phyloP scores from a whole-genome alignment of 2,797 vertebrate genomes.

The Cyprinella venusta region DNA sequence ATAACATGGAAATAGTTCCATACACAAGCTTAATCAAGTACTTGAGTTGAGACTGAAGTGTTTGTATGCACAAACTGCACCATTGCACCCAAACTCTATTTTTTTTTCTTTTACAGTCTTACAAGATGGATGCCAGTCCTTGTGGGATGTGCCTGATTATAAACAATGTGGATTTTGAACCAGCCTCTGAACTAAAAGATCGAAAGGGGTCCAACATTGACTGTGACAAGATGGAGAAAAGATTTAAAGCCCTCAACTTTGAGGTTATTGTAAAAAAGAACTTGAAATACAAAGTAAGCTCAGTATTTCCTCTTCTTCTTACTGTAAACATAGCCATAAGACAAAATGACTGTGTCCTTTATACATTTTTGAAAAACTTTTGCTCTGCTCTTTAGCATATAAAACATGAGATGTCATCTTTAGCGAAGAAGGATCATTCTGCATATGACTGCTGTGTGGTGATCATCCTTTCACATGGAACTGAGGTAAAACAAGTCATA shows the following conservation, averaged over 20 bases:
- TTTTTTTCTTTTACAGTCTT: constrained; percentile 73
- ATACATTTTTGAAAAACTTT: not conserved
- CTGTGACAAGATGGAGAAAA: constrained; percentile 80
- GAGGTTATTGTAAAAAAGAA: constrained; percentile 78
- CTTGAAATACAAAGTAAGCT: constrained; percentile 80
- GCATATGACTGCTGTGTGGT: constrained; percentile 89
- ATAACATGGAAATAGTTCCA: not conserved
- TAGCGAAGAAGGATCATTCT: constrained; percentile 82
- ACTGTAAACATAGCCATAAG: not conserved
- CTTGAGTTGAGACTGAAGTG: not conserved
- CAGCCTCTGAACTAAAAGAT: constrained; percentile 57
- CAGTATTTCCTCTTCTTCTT: constrained; percentile 6
- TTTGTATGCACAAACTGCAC: not conserved
- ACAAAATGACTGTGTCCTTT: not conserved
- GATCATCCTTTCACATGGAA: constrained; percentile 92
- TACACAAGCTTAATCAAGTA: not conserved
- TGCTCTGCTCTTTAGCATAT: constrained; percentile 77
- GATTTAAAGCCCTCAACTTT: constrained; percentile 83
- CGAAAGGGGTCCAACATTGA: constrained; percentile 86
- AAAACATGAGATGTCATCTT: constrained; percentile 70
- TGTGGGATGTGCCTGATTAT: constrained; percentile 91
- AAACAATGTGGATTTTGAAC: constrained; percentile 88
- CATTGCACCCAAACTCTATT: not conserved
- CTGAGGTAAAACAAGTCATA: constrained; percentile 80
- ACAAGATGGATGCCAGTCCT: constrained; percentile 82